These are phyloP conservation scores for Elysia crispata DNA, from an alignment of 2,888 invertebrate species.

Conservation along the genomic window DNA sequence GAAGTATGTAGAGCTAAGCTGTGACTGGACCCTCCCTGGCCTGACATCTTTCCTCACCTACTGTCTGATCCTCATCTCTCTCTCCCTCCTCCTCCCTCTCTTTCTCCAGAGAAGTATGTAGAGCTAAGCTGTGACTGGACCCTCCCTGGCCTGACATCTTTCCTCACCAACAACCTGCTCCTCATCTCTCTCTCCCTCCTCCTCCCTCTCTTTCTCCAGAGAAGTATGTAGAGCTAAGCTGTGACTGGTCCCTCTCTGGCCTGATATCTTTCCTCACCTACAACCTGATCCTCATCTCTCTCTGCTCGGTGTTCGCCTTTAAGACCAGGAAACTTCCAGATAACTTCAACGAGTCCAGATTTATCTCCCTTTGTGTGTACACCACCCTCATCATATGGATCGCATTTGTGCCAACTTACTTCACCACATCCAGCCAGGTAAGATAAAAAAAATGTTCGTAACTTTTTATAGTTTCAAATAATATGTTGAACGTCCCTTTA, in stretches of 20 bases:
- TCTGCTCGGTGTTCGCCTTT: constrained; percentile 67
- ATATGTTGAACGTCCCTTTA: no score
- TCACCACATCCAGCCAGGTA: constrained; percentile 53
- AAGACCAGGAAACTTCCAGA: constrained; percentile 70
- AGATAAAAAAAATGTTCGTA: no score
- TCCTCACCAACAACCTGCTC: constrained; percentile 65
- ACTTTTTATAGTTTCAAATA: no score
- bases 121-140: constrained; percentile 64
- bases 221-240: no score
- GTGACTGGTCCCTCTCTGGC: no score
- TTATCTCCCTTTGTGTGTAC: constrained; percentile 69
- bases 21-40: constrained; percentile 51
- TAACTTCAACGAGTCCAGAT: constrained; percentile 72
- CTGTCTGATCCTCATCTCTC: constrained; percentile 61
- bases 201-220: no score
- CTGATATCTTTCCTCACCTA: no score
- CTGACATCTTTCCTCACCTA: constrained; percentile 60
- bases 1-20: background rate
- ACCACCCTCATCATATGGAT: constrained; percentile 68
- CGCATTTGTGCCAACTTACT: constrained; percentile 68
- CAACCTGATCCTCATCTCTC: constrained; percentile 64
- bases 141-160: constrained; percentile 55
- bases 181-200: no score
- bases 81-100: background rate
- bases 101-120: constrained; percentile 55